Base-by-base conservation (phyloP, 1,140 invertebrate genomes). In the Gonatopus flavifemur region DNA sequence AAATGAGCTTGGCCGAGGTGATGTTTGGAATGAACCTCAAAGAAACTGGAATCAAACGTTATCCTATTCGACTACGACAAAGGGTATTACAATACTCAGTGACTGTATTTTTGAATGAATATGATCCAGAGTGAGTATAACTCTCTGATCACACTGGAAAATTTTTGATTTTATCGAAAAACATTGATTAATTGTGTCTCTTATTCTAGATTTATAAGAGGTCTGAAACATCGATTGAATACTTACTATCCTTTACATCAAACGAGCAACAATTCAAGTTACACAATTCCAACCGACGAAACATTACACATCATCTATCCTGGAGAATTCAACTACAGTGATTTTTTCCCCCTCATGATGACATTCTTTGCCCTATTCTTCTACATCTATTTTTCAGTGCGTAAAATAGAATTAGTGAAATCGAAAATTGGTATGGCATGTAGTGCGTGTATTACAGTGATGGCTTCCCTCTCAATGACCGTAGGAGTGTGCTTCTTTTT, bases 401-500 rank as follows among this genome's bases (percentile, higher is more conserved):
- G 93, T 65, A 94, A 97, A 82, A 93, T 98, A 38, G 93, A 96
- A 69, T 83, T 94, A 42, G 88, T 98, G 10, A 91, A 92, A 64
- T 96, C 93, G 2, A 96, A 97, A 77, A 78, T 94, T 42, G 88
- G 91, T 2, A 85, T 98, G 62, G 93, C 95, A 0, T 83, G 96
- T 30, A 90, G 90, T 70, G 93, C 94, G 3, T 88, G 94, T 5
- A 68, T 91, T 3, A 96, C 94, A 2, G 89, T 98, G 1, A 82
- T 94, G 2, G 86, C 89, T 2, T 96, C 94, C 20, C 74, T 98
- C 1, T 85, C 89, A 3, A 98, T 98, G 90, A 95, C 94, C 2
- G 84, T 96, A 56, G 95, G 95, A 19, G 82, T 98, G 16, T 98
- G 94, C 76, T 90, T 94, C 59, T 90, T 94, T 66, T 96, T 98